Evolutionary conservation across 2,113 vertebrate genomes (phyloP).

Genomic region (Saccopteryx leptura): DNA sequence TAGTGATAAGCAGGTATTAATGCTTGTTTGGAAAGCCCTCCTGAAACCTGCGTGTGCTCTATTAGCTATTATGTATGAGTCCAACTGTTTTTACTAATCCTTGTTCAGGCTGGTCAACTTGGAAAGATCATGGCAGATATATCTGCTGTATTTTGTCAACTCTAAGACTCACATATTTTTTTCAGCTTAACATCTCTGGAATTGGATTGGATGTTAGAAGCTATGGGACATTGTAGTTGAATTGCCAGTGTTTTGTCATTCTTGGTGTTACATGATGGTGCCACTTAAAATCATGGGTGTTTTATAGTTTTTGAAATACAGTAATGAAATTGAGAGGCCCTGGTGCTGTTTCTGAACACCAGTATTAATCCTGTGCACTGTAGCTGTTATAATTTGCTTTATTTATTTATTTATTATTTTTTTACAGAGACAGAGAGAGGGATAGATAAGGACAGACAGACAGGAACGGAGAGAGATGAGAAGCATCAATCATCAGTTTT

Average conservation of each 20-base stretch:
- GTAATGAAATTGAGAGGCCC: not conserved
- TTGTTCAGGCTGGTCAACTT: slow-evolving; percentile 24
- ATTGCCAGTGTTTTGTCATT: not conserved
- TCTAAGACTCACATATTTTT: not conserved
- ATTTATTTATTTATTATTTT: too few species aligned
- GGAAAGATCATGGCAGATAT: not conserved
- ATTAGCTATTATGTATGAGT: not conserved
- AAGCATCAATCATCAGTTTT: too few species aligned
- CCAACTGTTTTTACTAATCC: not conserved
- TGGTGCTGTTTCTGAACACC: not conserved
- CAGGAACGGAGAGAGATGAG: too few species aligned
- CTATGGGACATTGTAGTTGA: not conserved
- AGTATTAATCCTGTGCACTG: not conserved
- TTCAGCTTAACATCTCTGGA: not conserved
- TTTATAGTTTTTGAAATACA: not conserved
- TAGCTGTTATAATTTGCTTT: not conserved
- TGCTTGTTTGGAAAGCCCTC: slow-evolving; percentile 28
- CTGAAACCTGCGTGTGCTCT: not conserved
- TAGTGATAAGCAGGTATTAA: not conserved
- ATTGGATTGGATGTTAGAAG: not conserved
- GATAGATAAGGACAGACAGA: too few species aligned
- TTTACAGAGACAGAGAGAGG: too few species aligned
- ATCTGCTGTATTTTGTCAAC: not conserved
- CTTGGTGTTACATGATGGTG: not conserved
- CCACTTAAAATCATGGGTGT: not conserved